Base-by-base conservation (phyloP, 35 echinoderm and acorn worm species). In the Stichopus chloronotus region DNA sequence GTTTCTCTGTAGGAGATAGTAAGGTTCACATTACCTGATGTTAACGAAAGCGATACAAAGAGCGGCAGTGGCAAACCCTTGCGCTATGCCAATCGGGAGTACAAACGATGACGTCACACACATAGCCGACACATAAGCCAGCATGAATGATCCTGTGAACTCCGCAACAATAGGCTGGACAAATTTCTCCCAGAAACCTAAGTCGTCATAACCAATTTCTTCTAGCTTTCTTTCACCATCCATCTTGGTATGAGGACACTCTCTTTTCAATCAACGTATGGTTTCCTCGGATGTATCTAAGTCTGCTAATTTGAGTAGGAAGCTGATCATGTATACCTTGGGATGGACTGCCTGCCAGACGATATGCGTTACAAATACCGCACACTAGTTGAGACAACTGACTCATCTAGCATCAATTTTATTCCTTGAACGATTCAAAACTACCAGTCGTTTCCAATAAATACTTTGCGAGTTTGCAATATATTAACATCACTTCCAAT, bases 101-200 rank as follows among this genome's bases (percentile, higher is more conserved):
- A 94, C 5, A 55, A 85, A 60, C 4, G 93, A 63, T 25, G 90
- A 93, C 7, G 94, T 92, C 20, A 95, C 90, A 54, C 94, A 60
- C 94, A 98, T 23, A 83, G 94, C 93, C 7, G 92, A 94, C 43
- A 94, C 52, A 57, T 95, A 98, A 4, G 96, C 93, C 83, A 95
- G 91, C 25, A 95, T 78, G 60, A 94, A 65, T 7, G 94, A 92
- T 9, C 96, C 96, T 5, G 72, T 59, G 89, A 98, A 98, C 58
- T 98, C 96, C 24, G 96, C 96, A 78, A 95, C 93, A 0, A 95
- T 74, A 58, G 96, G 94, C 58, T 98, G 96, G 14, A 98, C 85
- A 53, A 92, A 82, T 59, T 83, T 93, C 78, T 98, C 96, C 92
- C 92, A 95, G 14, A 95, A 90, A 81, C 90, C 87, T 21, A 92